A percentile compares a stretch with the other conserved stretches of the same genome.
Conservation (phyloP, 2,113 vertebrate genomes). For the Urocitellus parryii region DNA sequence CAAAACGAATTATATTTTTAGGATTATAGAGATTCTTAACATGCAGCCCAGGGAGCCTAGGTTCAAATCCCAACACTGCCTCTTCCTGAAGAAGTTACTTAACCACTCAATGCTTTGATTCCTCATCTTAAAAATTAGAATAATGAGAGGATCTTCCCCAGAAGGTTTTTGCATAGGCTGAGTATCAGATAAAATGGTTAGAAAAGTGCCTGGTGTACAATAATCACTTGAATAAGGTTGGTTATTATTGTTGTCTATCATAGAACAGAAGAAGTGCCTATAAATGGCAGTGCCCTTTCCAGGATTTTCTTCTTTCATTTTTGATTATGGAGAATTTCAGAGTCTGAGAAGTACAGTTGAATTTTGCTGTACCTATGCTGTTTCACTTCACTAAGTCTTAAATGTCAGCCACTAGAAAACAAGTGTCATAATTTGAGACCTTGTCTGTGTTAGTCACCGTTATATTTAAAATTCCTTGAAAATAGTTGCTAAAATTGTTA, state of each 20-base stretch:
- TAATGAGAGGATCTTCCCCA: not conserved
- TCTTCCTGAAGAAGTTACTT: slow-evolving; percentile 37
- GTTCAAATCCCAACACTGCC: slow-evolving; percentile 22
- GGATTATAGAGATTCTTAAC: slow-evolving; percentile 27
- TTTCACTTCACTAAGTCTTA: slow-evolving; percentile 45
- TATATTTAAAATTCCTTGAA: slow-evolving; percentile 58
- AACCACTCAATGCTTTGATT: slow-evolving; percentile 35
- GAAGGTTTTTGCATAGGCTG: not conserved
- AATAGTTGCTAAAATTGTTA: slow-evolving; percentile 41
- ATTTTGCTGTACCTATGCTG: not conserved
- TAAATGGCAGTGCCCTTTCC: slow-evolving; percentile 22
- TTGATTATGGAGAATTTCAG: slow-evolving; percentile 54
- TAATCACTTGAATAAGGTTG: slow-evolving; percentile 41
- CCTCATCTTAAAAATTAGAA: slow-evolving; percentile 50
- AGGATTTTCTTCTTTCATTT: slow-evolving; percentile 15
- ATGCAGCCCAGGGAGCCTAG: not conserved
- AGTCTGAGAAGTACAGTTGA: not conserved
- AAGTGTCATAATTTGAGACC: slow-evolving; percentile 54
- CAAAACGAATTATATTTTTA: not conserved
- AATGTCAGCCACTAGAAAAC: slow-evolving; percentile 51
- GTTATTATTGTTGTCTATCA: slow-evolving; percentile 12
- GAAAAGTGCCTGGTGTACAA: slow-evolving; percentile 18
- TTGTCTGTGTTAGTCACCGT: slow-evolving; percentile 52
- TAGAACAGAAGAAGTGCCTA: not conserved
- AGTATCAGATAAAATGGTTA: slow-evolving; percentile 21